These are phyloP conservation scores for Eucriotettix oculatus DNA, from an alignment of 2,888 invertebrate genomes.

Conservation along the genomic window DNA sequence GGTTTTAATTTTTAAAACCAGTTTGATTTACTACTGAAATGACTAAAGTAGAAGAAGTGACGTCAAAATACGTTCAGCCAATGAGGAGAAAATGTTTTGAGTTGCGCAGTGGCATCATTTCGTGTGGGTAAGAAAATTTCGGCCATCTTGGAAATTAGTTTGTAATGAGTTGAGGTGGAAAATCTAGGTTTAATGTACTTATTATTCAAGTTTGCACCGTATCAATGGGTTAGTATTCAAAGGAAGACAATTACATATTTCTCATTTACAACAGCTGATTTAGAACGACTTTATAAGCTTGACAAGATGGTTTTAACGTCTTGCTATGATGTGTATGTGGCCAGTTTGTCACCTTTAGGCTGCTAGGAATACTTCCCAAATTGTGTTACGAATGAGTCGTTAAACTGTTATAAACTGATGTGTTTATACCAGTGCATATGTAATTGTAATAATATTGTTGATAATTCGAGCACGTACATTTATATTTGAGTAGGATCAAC, in stretches of 20 bases:
- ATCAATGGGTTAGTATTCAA: constrained; percentile 16
- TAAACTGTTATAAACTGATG: no score
- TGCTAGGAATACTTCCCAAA: no score
- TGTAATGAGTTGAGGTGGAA: constrained; percentile 16
- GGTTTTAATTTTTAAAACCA: no score
- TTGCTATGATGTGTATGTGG: constrained; percentile 10
- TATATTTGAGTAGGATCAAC: no score
- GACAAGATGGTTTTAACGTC: neutral
- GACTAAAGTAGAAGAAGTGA: constrained; percentile 1
- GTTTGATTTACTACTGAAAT: no score
- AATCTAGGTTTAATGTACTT: constrained; percentile 15
- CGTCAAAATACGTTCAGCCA: constrained; percentile 11
- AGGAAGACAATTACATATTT: neutral
- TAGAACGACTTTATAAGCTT: neutral
- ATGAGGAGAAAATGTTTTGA: constrained; percentile 12
- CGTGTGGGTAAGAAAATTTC: constrained; percentile 18
- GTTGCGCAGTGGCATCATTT: constrained; percentile 20
- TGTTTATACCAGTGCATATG: no score
- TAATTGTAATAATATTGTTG: no score
- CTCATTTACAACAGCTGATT: neutral
- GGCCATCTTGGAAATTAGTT: constrained; percentile 20
- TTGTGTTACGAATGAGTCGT: no score
- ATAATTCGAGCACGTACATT: no score
- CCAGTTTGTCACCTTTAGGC: constrained; percentile 9
- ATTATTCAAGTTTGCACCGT: constrained; percentile 13